These are phyloP conservation scores for Tenodera sinensis DNA, from an alignment of 2,888 invertebrate genomes.

Conservation along the genomic window DNA sequence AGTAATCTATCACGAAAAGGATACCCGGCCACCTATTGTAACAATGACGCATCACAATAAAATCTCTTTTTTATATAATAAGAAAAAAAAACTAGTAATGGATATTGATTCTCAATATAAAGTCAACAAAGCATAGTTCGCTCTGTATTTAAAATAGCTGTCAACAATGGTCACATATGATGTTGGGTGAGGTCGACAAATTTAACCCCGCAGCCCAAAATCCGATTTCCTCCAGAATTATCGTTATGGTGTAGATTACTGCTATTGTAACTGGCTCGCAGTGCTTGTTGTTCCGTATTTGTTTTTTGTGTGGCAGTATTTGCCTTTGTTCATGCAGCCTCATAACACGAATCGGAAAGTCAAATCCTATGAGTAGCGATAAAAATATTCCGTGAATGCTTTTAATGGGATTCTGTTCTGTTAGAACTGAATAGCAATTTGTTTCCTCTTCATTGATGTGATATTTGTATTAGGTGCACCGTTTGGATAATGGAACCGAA, in stretches of 20 bases:
- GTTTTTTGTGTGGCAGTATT: not conserved
- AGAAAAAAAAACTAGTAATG: not conserved
- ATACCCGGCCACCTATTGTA: not conserved
- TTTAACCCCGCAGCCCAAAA: not conserved
- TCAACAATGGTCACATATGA: not conserved
- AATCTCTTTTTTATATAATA: not conserved
- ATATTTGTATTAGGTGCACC: not conserved
- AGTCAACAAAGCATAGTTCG: not conserved
- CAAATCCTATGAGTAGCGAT: not conserved
- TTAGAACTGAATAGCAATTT: not conserved
- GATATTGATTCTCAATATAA: not conserved
- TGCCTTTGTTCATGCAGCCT: not conserved
- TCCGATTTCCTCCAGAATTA: not conserved
- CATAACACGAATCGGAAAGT: not conserved
- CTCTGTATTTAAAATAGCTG: not conserved
- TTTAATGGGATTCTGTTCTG: not conserved
- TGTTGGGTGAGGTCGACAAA: not conserved
- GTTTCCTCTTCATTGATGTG: not conserved
- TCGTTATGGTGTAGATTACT: not conserved
- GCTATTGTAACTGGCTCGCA: not conserved
- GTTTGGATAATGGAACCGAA: not conserved
- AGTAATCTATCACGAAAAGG: not conserved
- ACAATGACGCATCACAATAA: not conserved
- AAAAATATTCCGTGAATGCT: not conserved
- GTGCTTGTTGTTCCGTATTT: not conserved